These are phyloP conservation scores for Hippolais icterina DNA, from an alignment of 2,113 vertebrate genomes.

Conservation along the genomic window DNA sequence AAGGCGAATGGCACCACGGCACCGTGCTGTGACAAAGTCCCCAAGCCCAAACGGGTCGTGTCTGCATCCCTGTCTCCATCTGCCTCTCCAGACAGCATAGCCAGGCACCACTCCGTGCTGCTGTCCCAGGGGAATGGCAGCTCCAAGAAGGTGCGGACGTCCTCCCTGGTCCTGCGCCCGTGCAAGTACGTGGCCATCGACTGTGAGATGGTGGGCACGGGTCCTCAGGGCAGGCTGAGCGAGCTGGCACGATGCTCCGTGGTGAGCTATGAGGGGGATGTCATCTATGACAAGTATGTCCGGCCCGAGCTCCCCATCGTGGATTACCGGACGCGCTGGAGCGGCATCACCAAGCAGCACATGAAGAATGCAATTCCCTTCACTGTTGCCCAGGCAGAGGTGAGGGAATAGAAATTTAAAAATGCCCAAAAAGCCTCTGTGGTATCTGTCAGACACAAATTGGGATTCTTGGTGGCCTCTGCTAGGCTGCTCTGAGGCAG, in stretches of 20 bases:
- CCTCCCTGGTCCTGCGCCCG: neutral
- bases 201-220: constrained; percentile 98
- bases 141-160: constrained; percentile 13
- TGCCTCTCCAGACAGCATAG: neutral
- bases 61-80: neutral
- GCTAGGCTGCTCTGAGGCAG: neutral
- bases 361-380: constrained; percentile 82
- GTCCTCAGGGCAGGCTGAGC: constrained; percentile 78
- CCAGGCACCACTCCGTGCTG: neutral
- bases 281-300: constrained; percentile 90
- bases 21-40: fast-evolving
- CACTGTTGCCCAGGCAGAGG: constrained; percentile 81
- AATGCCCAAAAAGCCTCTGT: fast-evolving
- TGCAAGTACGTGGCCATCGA: constrained; percentile 85
- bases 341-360: constrained; percentile 83
- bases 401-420: neutral
- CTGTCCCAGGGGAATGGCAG: constrained; percentile 48
- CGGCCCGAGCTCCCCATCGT: constrained; percentile 79
- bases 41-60: fast-evolving
- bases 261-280: constrained; percentile 83
- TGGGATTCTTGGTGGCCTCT: neutral
- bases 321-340: constrained; percentile 93
- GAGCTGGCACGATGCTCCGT: constrained; percentile 92
- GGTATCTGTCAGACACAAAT: neutral
- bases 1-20: fast-evolving